These are phyloP conservation scores for Plodia interpunctella DNA, from an alignment of 1,140 invertebrate species.

Conservation along the genomic window DNA sequence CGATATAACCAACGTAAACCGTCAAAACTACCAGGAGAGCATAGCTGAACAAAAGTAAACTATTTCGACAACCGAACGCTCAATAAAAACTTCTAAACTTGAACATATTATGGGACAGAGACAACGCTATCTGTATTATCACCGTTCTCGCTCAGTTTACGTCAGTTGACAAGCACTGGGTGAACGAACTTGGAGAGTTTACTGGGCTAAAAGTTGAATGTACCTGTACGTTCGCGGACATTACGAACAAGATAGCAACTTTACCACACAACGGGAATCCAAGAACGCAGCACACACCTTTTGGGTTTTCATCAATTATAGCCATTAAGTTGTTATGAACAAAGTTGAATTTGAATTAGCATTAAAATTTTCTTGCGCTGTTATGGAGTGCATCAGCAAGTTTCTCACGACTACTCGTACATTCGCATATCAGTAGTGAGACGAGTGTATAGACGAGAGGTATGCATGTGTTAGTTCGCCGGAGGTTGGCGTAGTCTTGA, in stretches of 20 bases:
- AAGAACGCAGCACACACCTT: constrained; percentile 48
- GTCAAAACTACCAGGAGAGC: constrained; percentile 67
- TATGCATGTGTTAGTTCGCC: constrained; percentile 41
- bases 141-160: constrained; percentile 57
- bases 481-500: constrained; percentile 75
- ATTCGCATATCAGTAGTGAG: constrained; percentile 56
- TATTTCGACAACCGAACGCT: constrained; percentile 59
- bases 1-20: constrained; percentile 67
- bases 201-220: constrained; percentile 77
- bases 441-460: constrained; percentile 46
- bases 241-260: constrained; percentile 77
- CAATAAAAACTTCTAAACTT: constrained; percentile 71
- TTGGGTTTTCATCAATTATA: constrained; percentile 26
- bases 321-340: constrained; percentile 22
- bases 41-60: constrained; percentile 56
- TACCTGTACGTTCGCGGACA: constrained; percentile 76
- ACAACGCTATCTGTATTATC: constrained; percentile 51
- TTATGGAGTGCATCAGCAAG: constrained; percentile 51
- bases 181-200: constrained; percentile 75
- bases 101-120: constrained; percentile 53
- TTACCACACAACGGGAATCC: constrained; percentile 50
- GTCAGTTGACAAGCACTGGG: constrained; percentile 76
- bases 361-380: constrained; percentile 26
- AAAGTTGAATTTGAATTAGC: constrained; percentile 45
- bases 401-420: constrained; percentile 75